Evolutionary conservation across 2,888 invertebrate genomes (phyloP).

Genomic region (Trachelus troglodyta): DNA sequence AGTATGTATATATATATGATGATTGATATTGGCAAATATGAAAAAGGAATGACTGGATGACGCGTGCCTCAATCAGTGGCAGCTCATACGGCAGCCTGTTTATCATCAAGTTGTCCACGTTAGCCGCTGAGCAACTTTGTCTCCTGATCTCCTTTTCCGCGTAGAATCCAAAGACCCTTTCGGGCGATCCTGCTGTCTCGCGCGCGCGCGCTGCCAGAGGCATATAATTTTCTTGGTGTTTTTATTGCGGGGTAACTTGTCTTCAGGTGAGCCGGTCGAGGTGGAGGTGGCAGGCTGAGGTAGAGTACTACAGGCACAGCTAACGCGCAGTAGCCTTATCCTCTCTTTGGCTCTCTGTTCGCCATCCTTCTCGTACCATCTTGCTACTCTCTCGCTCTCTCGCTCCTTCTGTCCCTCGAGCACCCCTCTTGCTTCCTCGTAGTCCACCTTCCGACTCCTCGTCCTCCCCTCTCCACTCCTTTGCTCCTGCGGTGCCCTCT

Average conservation of each 20-base stretch:
- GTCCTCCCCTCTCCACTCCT: conserved; percentile 25
- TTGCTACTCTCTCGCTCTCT: conserved; percentile 22
- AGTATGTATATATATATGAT: background rate
- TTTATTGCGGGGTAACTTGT: conserved; percentile 67
- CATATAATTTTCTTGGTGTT: conserved; percentile 66
- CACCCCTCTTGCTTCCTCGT: background rate
- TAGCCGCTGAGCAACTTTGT: conserved; percentile 21
- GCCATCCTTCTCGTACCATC: conserved; percentile 22
- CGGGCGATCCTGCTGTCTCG: conserved; percentile 42
- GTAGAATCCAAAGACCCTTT: conserved; percentile 58
- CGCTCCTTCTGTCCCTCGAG: conserved; percentile 7
- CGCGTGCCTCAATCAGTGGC: background rate
- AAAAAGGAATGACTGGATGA: background rate
- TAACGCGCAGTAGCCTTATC: conserved; percentile 63
- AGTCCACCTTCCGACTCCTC: conserved; percentile 3
- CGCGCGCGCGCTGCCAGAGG: conserved; percentile 55
- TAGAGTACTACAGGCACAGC: conserved; percentile 62
- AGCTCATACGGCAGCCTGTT: background rate
- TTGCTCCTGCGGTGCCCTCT: conserved; percentile 21
- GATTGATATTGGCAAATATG: background rate
- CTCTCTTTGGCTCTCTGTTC: conserved; percentile 31
- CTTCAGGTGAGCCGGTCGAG: conserved; percentile 63
- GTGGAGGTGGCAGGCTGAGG: conserved; percentile 57
- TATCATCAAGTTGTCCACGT: background rate
- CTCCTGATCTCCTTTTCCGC: conserved; percentile 44